phyloP scores from a whole-genome alignment of 2,888 invertebrate genomes.

The Caenorhabditis sp. region DNA sequence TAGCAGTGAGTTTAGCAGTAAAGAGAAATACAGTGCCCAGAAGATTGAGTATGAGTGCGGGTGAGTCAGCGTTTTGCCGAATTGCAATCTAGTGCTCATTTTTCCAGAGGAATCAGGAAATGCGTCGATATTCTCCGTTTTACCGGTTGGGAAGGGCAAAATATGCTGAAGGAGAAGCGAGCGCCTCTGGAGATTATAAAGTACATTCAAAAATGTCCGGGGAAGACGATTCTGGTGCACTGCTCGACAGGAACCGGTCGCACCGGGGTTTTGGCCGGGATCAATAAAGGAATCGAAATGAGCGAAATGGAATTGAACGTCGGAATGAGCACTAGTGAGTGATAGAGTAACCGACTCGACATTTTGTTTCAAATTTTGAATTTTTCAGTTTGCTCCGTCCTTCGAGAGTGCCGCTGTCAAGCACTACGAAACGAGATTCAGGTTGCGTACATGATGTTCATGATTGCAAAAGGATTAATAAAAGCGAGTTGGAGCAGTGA shows the following conservation, averaged over 20 bases:
- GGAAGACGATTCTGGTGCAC: neutral
- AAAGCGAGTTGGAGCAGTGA: no score
- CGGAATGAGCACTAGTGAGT: neutral
- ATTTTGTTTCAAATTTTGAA: no score
- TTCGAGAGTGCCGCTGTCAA: neutral
- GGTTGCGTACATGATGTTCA: neutral
- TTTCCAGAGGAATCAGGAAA: neutral
- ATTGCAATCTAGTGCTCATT: no score
- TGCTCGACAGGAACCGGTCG: conserved; percentile 7
- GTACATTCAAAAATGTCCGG: neutral
- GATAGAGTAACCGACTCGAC: no score
- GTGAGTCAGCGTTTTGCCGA: no score
- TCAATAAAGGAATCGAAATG: neutral
- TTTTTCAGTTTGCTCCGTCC: neutral
- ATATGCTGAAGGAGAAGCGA: neutral
- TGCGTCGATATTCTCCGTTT: neutral
- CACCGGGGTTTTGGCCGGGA: neutral
- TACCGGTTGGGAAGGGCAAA: neutral
- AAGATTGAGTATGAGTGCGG: neutral
- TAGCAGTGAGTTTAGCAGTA: neutral
- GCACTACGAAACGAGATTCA: neutral
- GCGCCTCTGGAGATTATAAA: neutral
- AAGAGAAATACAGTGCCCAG: neutral
- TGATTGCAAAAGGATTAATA: neutral
- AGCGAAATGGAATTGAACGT: neutral